These are phyloP conservation scores for Perccottus glenii DNA, from an alignment of 2,113 vertebrate species.

Conservation along the genomic window DNA sequence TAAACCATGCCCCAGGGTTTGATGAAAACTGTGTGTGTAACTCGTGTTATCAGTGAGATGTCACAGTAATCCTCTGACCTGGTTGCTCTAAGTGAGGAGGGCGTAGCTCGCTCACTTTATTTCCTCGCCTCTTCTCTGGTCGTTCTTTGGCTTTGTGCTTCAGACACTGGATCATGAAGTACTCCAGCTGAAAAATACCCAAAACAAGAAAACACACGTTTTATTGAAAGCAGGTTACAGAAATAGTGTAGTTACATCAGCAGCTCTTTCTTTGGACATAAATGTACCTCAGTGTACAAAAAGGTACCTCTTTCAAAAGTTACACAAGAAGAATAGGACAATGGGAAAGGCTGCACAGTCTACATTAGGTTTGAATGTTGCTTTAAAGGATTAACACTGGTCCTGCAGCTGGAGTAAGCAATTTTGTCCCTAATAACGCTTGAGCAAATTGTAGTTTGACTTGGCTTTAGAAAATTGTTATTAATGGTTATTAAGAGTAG, in stretches of 20 bases:
- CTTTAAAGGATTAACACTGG: too few species aligned
- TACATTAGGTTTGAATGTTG: too few species aligned
- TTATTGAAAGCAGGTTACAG: slow-evolving; percentile 13
- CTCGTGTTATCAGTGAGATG: not conserved
- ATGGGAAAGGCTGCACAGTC: too few species aligned
- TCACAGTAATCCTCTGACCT: slow-evolving; percentile 79
- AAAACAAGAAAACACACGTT: slow-evolving; percentile 17
- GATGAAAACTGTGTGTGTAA: not conserved
- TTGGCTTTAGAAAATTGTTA: too few species aligned
- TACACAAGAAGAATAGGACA: too few species aligned
- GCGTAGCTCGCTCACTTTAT: slow-evolving; percentile 82
- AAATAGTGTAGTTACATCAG: slow-evolving; percentile 40
- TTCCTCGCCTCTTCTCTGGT: slow-evolving; percentile 87
- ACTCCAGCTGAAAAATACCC: slow-evolving; percentile 87
- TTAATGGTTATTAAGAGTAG: too few species aligned
- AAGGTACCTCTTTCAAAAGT: too few species aligned
- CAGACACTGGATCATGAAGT: slow-evolving; percentile 97
- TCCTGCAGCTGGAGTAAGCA: too few species aligned
- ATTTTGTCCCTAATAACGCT: too few species aligned
- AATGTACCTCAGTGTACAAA: too few species aligned
- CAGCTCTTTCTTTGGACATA: slow-evolving; percentile 14
- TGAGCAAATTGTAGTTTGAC: too few species aligned
- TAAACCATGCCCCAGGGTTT: too few species aligned
- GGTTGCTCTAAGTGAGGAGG: slow-evolving; percentile 93
- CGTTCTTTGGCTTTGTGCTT: slow-evolving; percentile 94